Evolutionary conservation across 2,888 invertebrate genomes (phyloP).

Genomic region (Thymelicus lineola): DNA sequence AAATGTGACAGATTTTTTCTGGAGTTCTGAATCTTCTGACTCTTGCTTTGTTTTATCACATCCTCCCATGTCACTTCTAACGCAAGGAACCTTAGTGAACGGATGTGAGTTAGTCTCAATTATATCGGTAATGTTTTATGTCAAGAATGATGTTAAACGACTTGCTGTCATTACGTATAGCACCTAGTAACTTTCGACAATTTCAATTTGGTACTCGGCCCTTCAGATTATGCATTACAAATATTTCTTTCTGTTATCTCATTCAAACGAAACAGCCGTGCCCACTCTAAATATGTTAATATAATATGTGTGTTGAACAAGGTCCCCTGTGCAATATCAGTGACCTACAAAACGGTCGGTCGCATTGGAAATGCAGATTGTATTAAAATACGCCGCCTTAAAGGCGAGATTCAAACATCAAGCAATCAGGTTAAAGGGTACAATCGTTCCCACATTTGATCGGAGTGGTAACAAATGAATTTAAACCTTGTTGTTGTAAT

Average conservation of each 20-base stretch:
- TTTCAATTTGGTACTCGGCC: too few species aligned
- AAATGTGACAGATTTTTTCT: too few species aligned
- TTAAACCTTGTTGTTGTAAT: constrained; percentile 58
- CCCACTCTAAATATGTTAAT: constrained; percentile 56
- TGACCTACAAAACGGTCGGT: constrained; percentile 67
- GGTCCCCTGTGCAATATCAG: constrained; percentile 70
- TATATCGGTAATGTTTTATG: too few species aligned
- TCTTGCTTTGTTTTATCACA: too few species aligned
- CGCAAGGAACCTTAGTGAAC: too few species aligned
- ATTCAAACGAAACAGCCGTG: constrained; percentile 56
- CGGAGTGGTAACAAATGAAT: constrained; percentile 55
- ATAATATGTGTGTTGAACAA: constrained; percentile 58
- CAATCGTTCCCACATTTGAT: constrained; percentile 64
- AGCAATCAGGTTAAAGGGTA: constrained; percentile 69
- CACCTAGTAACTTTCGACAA: too few species aligned
- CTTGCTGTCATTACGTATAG: too few species aligned
- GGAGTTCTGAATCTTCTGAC: too few species aligned
- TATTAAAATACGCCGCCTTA: constrained; percentile 58
- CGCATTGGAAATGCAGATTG: constrained; percentile 52
- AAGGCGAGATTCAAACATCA: constrained; percentile 62
- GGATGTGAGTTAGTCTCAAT: too few species aligned
- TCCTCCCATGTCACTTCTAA: too few species aligned
- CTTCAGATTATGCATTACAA: constrained; percentile 5
- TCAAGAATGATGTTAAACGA: too few species aligned
- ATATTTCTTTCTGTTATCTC: constrained; percentile 40